Evolutionary conservation across 2,888 invertebrate genomes (phyloP), one percentile per base, ranked within the genome.

Genomic region (Rhaphigaster nebulosa): DNA sequence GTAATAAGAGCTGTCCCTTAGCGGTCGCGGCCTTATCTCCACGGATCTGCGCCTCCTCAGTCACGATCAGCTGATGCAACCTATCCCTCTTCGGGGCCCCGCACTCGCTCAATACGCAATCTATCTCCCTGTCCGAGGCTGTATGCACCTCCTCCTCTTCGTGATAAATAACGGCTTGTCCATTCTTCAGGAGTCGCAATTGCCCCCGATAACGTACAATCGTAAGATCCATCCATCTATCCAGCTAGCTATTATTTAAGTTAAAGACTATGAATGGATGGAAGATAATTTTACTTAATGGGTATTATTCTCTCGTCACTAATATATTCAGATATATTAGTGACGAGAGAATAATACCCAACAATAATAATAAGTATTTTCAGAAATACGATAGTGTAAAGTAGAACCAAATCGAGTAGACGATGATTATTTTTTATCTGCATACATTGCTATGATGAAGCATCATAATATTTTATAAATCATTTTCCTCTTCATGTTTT

Each of bases 51-150:
- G 34, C 34, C 70, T 76, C 70, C 70, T 38, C 34, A 13, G 84
- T 84, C 84, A 84, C 84, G 84, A 84, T 84, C 45, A 45, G n/a
- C 45, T 45, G 84, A 45, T 50, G 45, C 84, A 50, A 84, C 6
- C 26, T n/a, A 45, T 84, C 45, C 84, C 70, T 65, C 70, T 76
- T 38, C 20, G 10, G 60, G n/a, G 5, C 56, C 26, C n/a, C n/a
- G n/a, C n/a, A n/a, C n/a, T n/a, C 26, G 56, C 5, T 38, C 38
- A 76, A 34, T 38, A 38, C 23, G 70, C 34, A 38, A 34, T 34
- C 70, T 38, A 34, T 76, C 70, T 20, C 20, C 38, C 70, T 34
- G 38, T 76, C 34, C 38, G 34, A 4, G 23, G 70, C 38, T 38
- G 8, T 38, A 23, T 65, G 65, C 65, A 4, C 15, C n/a, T 3